Evolutionary conservation across 1,140 invertebrate species (phyloP).

Genomic region (Caenorhabditis inopinata): DNA sequence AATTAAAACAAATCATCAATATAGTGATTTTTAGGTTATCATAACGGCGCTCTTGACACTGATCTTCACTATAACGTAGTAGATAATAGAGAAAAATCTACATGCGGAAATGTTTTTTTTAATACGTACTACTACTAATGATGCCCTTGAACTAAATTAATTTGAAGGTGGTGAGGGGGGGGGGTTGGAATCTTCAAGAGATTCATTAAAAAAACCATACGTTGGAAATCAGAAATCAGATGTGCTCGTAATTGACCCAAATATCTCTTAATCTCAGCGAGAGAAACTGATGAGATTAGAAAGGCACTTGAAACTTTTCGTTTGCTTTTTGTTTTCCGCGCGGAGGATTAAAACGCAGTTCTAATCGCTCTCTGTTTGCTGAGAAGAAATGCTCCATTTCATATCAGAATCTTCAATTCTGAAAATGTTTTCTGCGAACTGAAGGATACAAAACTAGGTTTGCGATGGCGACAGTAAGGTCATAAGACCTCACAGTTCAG

Average conservation of each 20-base stretch:
- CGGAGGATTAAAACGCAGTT: neutral
- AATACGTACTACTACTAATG: neutral
- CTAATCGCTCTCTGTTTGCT: neutral
- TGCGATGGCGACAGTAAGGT: too few relatives aligned
- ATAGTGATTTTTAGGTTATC: too few relatives aligned
- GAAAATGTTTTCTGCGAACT: neutral
- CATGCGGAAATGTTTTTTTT: slow-evolving; percentile 4
- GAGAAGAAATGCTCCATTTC: neutral
- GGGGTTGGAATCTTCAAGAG: neutral
- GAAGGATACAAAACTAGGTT: too few relatives aligned
- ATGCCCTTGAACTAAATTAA: slow-evolving; percentile 15
- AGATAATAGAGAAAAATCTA: too few relatives aligned
- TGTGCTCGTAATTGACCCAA: slow-evolving; percentile 14
- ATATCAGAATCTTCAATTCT: neutral
- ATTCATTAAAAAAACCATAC: neutral
- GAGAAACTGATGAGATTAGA: neutral
- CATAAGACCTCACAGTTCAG: too few relatives aligned
- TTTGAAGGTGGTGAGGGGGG: too few relatives aligned
- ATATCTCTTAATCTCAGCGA: neutral
- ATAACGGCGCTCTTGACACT: too few relatives aligned
- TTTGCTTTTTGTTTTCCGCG: slow-evolving; percentile 25
- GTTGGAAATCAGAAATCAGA: neutral
- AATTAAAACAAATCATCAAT: too few relatives aligned
- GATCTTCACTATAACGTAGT: too few relatives aligned
- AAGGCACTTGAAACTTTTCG: slow-evolving; percentile 24